Conservation (phyloP, 2,113 vertebrate species). For the Microtus ochrogaster region DNA sequence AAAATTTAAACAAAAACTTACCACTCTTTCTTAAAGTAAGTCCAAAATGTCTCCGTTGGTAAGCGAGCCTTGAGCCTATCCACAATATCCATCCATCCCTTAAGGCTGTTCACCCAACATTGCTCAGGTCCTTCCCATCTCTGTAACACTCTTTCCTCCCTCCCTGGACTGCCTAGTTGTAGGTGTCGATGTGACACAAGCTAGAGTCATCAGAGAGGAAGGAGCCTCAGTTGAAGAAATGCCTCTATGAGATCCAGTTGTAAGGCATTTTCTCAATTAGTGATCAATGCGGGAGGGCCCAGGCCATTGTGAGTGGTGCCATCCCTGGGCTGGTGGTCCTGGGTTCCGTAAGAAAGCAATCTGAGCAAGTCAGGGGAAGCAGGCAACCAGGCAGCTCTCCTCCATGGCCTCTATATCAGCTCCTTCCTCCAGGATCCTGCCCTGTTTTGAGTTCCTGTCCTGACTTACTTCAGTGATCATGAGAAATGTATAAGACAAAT, state of each 20-base stretch:
- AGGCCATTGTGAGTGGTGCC: background rate
- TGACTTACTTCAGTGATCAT: background rate
- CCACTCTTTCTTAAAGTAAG: background rate
- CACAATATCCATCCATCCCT: background rate
- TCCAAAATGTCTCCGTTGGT: background rate
- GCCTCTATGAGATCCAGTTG: background rate
- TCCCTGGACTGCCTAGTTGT: background rate
- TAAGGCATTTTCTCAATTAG: background rate
- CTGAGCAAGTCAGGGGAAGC: background rate
- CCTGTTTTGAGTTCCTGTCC: background rate
- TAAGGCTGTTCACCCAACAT: background rate
- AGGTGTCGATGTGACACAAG: background rate
- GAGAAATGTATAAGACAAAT: background rate
- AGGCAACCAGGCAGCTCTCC: background rate
- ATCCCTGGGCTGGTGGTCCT: background rate
- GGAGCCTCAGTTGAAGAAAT: background rate
- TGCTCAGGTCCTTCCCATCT: background rate
- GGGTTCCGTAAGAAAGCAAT: background rate
- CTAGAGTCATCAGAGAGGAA: background rate
- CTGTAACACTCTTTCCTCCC: background rate
- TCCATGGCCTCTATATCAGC: background rate
- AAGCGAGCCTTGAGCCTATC: background rate
- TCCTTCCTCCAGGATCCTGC: background rate
- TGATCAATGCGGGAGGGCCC: background rate
- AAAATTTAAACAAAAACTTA: background rate